Conservation (phyloP, 2,113 vertebrate genomes). For the Bombycilla garrulus region DNA sequence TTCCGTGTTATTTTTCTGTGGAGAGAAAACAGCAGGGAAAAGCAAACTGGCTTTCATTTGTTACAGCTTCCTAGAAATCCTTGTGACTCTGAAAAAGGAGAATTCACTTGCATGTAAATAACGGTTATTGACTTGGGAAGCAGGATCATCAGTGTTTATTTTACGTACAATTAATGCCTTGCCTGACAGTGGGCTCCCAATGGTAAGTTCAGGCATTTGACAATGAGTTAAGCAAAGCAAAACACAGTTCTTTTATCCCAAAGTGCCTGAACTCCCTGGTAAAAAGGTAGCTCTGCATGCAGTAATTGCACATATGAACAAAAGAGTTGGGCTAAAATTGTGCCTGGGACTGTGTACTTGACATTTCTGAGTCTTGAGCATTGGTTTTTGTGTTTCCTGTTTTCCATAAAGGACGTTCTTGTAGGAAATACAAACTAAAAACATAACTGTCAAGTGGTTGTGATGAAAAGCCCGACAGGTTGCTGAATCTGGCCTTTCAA, state of each 20-base stretch:
- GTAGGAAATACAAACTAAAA: conserved; percentile 9
- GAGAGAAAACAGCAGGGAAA: neutral
- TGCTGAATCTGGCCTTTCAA: conserved; percentile 18
- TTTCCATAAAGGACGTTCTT: neutral
- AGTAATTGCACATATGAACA: neutral
- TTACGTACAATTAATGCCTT: neutral
- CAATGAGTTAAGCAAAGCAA: neutral
- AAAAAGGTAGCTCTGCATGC: neutral
- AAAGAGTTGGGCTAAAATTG: neutral
- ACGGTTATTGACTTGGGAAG: neutral
- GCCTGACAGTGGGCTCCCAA: neutral
- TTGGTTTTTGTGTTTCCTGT: neutral
- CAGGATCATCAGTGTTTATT: neutral
- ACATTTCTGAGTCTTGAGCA: neutral
- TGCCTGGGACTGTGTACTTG: neutral
- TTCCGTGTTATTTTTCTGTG: neutral
- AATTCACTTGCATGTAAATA: conserved; percentile 13
- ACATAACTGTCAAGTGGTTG: neutral
- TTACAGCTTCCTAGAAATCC: conserved; percentile 4
- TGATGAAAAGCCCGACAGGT: neutral
- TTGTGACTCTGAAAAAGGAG: neutral
- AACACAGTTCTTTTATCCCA: neutral
- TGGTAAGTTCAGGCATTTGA: neutral
- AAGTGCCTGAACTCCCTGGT: neutral
- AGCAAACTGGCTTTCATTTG: neutral